phyloP scores from a whole-genome alignment of 2,888 invertebrate species.

The Helobdella robusta region DNA sequence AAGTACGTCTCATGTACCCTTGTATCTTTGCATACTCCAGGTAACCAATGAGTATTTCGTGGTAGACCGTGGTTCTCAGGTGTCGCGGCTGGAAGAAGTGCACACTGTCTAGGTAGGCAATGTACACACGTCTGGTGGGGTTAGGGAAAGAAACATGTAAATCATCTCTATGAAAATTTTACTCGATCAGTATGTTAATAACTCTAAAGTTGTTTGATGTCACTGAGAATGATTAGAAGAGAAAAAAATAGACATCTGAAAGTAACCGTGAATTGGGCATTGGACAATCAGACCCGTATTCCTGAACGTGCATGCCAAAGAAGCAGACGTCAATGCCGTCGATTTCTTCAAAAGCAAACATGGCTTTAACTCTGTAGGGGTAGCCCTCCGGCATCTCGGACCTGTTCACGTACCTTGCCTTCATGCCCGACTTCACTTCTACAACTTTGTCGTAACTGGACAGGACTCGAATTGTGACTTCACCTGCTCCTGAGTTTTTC shows the following conservation, averaged over 20 bases:
- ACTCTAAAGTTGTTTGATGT: too few relatives aligned
- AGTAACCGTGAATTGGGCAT: slow-evolving; percentile 74
- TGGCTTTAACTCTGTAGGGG: slow-evolving; percentile 92
- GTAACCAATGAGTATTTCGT: slow-evolving; percentile 95
- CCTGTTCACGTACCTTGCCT: slow-evolving; percentile 49
- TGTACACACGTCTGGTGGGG: slow-evolving; percentile 75
- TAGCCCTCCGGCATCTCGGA: slow-evolving; percentile 76
- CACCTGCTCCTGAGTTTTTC: slow-evolving; percentile 85
- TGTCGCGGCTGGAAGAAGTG: slow-evolving; percentile 97
- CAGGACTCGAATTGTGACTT: slow-evolving; percentile 95
- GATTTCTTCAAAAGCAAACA: slow-evolving; percentile 98
- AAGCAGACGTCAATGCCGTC: slow-evolving; percentile 98
- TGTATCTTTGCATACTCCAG: slow-evolving; percentile 94
- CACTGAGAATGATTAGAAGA: too few relatives aligned
- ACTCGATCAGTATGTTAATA: too few relatives aligned
- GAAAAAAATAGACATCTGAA: too few relatives aligned
- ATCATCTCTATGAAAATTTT: neutral
- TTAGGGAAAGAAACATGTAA: neutral
- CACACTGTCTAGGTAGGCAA: slow-evolving; percentile 97
- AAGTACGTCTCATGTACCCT: slow-evolving; percentile 62
- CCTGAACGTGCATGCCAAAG: slow-evolving; percentile 99
- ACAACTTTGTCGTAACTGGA: slow-evolving; percentile 94
- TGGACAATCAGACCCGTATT: slow-evolving; percentile 93
- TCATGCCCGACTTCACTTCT: slow-evolving; percentile 98
- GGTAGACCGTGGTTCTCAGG: slow-evolving; percentile 93